A percentile compares a stretch with the other conserved stretches of the same genome.
Conservation (phyloP, 2,113 vertebrate genomes). For the Ellobius talpinus region DNA sequence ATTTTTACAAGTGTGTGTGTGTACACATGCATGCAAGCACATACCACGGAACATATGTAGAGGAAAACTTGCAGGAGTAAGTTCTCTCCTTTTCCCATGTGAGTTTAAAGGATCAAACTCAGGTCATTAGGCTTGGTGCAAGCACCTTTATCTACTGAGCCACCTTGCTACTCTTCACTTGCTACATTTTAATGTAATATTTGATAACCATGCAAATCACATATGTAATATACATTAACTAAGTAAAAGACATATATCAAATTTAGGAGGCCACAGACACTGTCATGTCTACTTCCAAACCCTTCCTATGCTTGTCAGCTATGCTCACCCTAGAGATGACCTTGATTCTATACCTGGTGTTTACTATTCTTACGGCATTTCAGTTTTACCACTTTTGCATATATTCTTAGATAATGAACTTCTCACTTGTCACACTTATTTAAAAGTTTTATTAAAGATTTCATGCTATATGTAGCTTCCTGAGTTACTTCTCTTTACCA, state of each 20-base stretch:
- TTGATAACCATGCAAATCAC: background rate
- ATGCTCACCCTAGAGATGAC: background rate
- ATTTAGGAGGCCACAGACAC: background rate
- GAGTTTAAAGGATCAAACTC: background rate
- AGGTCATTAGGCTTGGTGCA: background rate
- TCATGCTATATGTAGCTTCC: background rate
- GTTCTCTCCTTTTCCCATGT: background rate
- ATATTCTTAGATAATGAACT: background rate
- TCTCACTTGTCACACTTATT: constrained; percentile 30
- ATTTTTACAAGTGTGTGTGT: constrained; percentile 9
- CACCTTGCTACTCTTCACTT: background rate
- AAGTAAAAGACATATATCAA: background rate
- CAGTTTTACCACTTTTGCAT: background rate
- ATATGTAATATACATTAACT: background rate
- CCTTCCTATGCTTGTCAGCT: background rate
- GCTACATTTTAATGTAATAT: background rate
- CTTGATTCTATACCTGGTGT: background rate
- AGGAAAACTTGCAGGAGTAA: background rate
- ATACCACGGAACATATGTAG: background rate
- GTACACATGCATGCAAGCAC: too few relatives aligned
- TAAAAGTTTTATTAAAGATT: background rate
- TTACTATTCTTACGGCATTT: background rate
- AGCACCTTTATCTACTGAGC: background rate
- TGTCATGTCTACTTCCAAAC: background rate
- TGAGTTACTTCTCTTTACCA: background rate